Evolutionary conservation across 2,888 invertebrate genomes (phyloP).

Genomic region (Ectobius pallidus): DNA sequence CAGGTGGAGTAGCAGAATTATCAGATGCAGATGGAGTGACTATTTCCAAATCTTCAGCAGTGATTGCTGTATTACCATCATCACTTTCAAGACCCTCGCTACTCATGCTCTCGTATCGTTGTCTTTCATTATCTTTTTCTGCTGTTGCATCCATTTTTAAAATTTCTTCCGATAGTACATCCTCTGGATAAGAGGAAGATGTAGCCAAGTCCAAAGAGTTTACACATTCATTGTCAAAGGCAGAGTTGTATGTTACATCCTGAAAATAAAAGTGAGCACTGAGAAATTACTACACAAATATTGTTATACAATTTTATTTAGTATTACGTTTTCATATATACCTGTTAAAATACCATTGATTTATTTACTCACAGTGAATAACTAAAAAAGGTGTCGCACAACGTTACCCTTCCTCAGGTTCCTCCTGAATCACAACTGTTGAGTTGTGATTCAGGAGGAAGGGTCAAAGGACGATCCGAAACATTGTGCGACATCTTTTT

Average conservation of each 20-base stretch:
- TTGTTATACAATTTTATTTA: no score
- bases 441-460: no score
- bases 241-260: constrained; percentile 41
- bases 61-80: constrained; percentile 45
- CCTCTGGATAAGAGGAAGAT: background rate
- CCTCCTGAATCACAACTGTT: no score
- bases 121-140: background rate
- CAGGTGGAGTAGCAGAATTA: constrained; percentile 46
- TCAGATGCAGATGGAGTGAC: constrained; percentile 46
- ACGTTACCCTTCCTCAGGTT: no score
- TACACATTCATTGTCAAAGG: constrained; percentile 41
- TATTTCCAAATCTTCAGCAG: constrained; percentile 53
- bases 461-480: no score
- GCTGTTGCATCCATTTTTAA: background rate
- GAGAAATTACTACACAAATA: background rate
- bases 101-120: constrained; percentile 49
- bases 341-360: no score
- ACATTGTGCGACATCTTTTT: no score
- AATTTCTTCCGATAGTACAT: background rate
- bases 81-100: constrained; percentile 50
- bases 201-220: background rate
- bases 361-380: no score
- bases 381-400: no score
- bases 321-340: no score
- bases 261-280: constrained; percentile 17